Evolutionary conservation across 23 tunicate genomes (phyloP).

Genomic region (Botrylloides violaceus): DNA sequence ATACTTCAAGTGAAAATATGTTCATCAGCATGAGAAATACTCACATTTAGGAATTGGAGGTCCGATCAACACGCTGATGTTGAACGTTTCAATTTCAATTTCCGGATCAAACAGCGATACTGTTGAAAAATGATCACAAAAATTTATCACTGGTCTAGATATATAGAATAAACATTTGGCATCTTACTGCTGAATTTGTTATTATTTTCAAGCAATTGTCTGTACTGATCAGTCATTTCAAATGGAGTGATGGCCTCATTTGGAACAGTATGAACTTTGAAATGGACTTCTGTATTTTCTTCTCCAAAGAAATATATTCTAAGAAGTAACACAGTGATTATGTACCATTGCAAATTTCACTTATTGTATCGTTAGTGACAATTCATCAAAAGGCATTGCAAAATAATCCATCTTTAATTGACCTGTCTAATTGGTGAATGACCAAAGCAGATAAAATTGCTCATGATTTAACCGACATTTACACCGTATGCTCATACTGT

Average conservation of each 20-base stretch:
- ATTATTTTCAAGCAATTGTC: background rate
- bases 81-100: constrained; percentile 1
- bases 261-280: constrained; percentile 24
- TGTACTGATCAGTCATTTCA: constrained; percentile 32
- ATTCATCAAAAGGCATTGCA: no score
- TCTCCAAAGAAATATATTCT: constrained; percentile 24
- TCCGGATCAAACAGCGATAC: background rate
- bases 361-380: no score
- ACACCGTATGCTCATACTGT: no score
- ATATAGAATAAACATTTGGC: background rate
- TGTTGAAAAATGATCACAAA: background rate
- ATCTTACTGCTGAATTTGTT: constrained; percentile 5
- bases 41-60: constrained; percentile 8
- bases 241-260: constrained; percentile 59
- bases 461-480: no score
- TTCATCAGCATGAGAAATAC: no score
- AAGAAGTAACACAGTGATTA: no score
- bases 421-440: no score
- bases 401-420: no score
- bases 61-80: constrained; percentile 7
- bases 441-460: no score
- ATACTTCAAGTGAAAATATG: no score
- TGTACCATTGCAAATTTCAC: no score
- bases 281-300: constrained; percentile 37
- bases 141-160: background rate